A percentile compares a stretch with the other conserved stretches of the same genome.
These are phyloP conservation scores for Smittia sp. DNA, from an alignment of 2,888 invertebrate genomes.

Conservation along the genomic window DNA sequence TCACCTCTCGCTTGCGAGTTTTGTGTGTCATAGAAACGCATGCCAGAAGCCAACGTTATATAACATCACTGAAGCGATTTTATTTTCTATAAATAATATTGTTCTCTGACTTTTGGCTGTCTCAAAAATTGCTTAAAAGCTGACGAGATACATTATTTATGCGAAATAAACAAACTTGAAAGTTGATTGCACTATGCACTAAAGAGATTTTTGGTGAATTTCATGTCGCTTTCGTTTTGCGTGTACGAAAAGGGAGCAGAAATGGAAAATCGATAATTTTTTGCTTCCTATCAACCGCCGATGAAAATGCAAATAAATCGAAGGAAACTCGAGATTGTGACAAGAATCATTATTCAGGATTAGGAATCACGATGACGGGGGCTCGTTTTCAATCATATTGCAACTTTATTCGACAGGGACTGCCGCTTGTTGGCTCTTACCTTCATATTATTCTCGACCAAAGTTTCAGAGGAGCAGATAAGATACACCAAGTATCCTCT, in stretches of 20 bases:
- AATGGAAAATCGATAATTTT: constrained; percentile 25
- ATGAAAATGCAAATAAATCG: no score
- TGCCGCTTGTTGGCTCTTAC: no score
- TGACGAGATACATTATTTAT: neutral
- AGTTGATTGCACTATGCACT: neutral
- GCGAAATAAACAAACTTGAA: neutral
- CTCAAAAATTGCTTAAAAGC: neutral
- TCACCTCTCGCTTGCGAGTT: no score
- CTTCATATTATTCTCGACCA: constrained; percentile 91
- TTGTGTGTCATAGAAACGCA: neutral
- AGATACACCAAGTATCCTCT: constrained; percentile 89
- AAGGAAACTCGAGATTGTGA: no score
- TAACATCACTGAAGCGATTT: neutral
- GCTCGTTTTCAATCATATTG: no score
- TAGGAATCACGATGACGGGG: no score
- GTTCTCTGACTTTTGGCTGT: neutral
- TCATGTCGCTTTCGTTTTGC: neutral
- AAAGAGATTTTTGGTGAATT: neutral
- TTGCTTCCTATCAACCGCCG: neutral
- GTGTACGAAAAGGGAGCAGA: neutral
- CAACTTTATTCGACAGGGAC: no score
- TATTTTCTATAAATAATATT: constrained; percentile 3
- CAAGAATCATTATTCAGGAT: no score
- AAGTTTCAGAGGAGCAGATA: constrained; percentile 79
- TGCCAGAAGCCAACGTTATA: neutral